Evolutionary conservation across 2,797 vertebrate genomes (phyloP).

Genomic region (Astyanax mexicanus): DNA sequence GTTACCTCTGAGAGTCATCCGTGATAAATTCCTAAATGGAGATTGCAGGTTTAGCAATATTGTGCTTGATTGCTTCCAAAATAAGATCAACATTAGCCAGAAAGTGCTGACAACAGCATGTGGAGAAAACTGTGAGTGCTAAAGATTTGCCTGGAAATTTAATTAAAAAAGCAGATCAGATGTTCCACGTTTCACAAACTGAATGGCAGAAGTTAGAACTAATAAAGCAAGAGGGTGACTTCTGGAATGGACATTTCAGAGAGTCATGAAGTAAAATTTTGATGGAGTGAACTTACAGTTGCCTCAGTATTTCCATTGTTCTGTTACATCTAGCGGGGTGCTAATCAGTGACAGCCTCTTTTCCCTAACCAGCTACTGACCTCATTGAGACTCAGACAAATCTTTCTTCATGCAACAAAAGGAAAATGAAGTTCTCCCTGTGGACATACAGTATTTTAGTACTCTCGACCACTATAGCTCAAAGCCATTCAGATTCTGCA

Average conservation of each 20-base stretch:
- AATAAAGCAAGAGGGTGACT: slow-evolving; percentile 18
- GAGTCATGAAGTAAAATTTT: slow-evolving; percentile 40
- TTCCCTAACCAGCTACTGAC: slow-evolving; percentile 41
- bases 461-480: slow-evolving; percentile 12
- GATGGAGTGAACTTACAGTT: slow-evolving; percentile 41
- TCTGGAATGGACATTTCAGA: slow-evolving; percentile 28
- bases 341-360: slow-evolving; percentile 41
- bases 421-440: slow-evolving; percentile 29
- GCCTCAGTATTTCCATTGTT: slow-evolving; percentile 56
- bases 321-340: slow-evolving; percentile 30
- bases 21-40: slow-evolving; percentile 27
- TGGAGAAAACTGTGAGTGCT: slow-evolving; percentile 3
- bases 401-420: slow-evolving; percentile 34
- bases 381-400: slow-evolving; percentile 27
- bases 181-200: slow-evolving; percentile 27
- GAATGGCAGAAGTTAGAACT: slow-evolving; percentile 7
- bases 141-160: slow-evolving; percentile 41
- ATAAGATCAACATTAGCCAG: slow-evolving; percentile 9
- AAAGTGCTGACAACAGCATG: slow-evolving; percentile 14
- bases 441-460: slow-evolving; percentile 34
- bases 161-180: slow-evolving; percentile 40
- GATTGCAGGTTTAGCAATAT: slow-evolving; percentile 41
- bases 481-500: slow-evolving; percentile 2
- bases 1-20: slow-evolving; percentile 31
- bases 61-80: slow-evolving; percentile 19